Evolutionary conservation across 2,113 vertebrate species (phyloP).

Genomic region (Boulengeromyrus knoepffleri): DNA sequence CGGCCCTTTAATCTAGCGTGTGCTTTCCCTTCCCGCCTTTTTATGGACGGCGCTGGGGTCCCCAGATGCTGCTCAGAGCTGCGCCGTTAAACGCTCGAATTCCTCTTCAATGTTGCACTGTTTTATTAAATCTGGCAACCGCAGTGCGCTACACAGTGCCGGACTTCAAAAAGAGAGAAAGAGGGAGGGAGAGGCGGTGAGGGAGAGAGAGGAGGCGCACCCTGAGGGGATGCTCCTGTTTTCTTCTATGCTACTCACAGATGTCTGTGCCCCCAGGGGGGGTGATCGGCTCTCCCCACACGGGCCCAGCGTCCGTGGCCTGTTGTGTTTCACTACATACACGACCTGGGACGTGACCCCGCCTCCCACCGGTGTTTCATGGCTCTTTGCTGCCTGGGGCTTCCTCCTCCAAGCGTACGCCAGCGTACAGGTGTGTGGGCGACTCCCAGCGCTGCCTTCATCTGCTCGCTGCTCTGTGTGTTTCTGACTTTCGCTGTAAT

Average conservation of each 20-base stretch:
- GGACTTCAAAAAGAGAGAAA: slow-evolving; percentile 39
- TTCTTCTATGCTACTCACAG: neutral
- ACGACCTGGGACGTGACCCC: neutral
- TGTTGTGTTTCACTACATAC: neutral
- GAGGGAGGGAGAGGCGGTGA: neutral
- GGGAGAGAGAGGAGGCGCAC: slow-evolving; percentile 4
- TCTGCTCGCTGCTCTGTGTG: neutral
- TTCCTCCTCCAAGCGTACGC: neutral
- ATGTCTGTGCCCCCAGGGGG: neutral
- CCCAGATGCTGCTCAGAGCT: slow-evolving; percentile 34
- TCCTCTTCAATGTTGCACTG: slow-evolving; percentile 43
- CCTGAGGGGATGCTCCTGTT: slow-evolving; percentile 42
- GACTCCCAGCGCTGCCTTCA: neutral
- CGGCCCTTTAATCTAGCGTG: slow-evolving; percentile 42
- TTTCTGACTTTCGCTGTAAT: neutral
- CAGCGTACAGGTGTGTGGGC: neutral
- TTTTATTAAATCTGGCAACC: slow-evolving; percentile 42
- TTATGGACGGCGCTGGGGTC: slow-evolving; percentile 47
- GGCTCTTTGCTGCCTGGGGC: neutral
- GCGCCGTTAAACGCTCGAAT: slow-evolving; percentile 29
- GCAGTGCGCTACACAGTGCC: slow-evolving; percentile 41
- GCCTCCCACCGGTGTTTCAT: neutral
- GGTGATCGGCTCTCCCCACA: neutral
- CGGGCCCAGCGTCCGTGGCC: neutral
- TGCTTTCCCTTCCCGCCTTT: slow-evolving; percentile 8